Evolutionary conservation across 1,140 invertebrate genomes (phyloP).

Genomic region (Kradibia gibbosae): DNA sequence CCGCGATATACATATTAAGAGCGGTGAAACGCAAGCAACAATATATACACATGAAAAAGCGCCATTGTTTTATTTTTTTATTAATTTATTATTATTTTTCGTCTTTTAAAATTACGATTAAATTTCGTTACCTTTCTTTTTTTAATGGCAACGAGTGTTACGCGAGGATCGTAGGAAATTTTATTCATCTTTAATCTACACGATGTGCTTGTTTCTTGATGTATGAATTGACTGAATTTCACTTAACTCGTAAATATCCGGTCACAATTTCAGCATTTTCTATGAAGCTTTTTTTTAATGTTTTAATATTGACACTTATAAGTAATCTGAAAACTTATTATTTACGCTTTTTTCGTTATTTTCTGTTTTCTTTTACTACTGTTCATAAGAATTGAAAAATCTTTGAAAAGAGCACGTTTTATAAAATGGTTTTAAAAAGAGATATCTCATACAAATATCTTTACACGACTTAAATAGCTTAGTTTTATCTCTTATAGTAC

Average conservation of each 20-base stretch:
- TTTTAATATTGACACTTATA: constrained; percentile 45
- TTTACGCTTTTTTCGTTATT: constrained; percentile 9
- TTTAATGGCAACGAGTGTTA: constrained; percentile 24
- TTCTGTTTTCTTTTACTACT: background rate
- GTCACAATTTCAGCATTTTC: constrained; percentile 26
- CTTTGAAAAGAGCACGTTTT: constrained; percentile 8
- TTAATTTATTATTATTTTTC: constrained; percentile 36
- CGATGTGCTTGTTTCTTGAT: constrained; percentile 11
- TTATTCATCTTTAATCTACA: background rate
- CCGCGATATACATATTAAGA: constrained; percentile 57
- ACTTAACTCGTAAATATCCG: background rate
- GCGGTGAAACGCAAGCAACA: constrained; percentile 63
- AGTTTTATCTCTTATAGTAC: constrained; percentile 14
- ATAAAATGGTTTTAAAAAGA: constrained; percentile 29
- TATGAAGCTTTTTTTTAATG: constrained; percentile 14
- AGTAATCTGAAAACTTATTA: constrained; percentile 23
- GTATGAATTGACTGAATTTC: constrained; percentile 44
- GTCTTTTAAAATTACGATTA: constrained; percentile 39
- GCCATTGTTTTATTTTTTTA: constrained; percentile 51
- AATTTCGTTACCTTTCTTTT: constrained; percentile 15
- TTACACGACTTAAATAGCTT: constrained; percentile 29
- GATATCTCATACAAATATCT: constrained; percentile 27
- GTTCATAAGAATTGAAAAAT: constrained; percentile 34
- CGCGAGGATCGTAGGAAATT: constrained; percentile 42
- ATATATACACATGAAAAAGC: constrained; percentile 68